Evolutionary conservation across 2,113 vertebrate genomes (phyloP), one percentile per base, ranked within the genome.

Genomic region (Poeciliopsis turrubarensis): DNA sequence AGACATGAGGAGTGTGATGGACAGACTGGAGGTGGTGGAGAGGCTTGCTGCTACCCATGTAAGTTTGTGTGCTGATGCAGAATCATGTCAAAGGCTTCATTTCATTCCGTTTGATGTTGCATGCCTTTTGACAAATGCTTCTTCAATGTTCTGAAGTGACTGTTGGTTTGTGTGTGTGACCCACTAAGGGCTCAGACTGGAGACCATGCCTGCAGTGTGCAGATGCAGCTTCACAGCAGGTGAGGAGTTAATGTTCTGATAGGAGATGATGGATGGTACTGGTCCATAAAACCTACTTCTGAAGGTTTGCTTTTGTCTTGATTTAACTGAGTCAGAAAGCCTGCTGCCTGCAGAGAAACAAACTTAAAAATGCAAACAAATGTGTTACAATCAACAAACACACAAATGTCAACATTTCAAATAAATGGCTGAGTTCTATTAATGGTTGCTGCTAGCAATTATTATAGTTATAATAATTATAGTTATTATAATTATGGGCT

Each of bases 1-100:
- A 14, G 95, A 96, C 90, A 96, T 99, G 95, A 93, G 34, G 82
- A 95, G 90, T 0, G 95, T 96, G 60, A 95, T 94, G 94, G 92
- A 95, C 54, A 88, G 97, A 8, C 93, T 99, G 73, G 92, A 93
- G 61, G 83, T 75, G 74, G 94, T 99, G 89, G 97, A 99, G 89
- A 79, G 34, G 6, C 91, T 95, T 17, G 63, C 69, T 2, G 82
- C 89, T 0, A 37, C 84, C 29, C 94, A 97, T 89, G 97, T 97
- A 87, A 89, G 83, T 17, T 5, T 67, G 3, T 29, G 13, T 29
- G 29, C 60, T 61, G 60, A 41, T 15, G 39, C 15, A 51, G 47
- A 54, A 25, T 54, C 47, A 19, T 22, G 17, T 7, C 17, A 25
- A 25, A 54, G 47, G 47, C 1, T 57, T 8, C 22, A 25, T 54